Base-by-base conservation (phyloP, 2,888 invertebrate species). In the Helicoverpa assulta region DNA sequence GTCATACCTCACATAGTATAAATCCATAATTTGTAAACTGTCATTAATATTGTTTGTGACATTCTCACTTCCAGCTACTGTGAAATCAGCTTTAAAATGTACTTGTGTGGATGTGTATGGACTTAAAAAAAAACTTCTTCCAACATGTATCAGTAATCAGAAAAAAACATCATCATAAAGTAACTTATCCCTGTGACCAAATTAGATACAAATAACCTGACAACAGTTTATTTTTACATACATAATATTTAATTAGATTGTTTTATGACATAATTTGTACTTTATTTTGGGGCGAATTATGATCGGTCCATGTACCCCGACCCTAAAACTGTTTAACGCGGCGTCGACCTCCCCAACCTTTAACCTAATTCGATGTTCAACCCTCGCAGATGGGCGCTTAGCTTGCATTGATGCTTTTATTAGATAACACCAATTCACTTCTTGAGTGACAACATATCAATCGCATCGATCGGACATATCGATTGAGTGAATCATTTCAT, bases 331-430 rank as follows among this genome's bases (percentile, higher is more conserved):
- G 88, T 84, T 89, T 86, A 87, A 89, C 87, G 86, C 86, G 78
- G 71, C 79, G 83, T 82, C 87, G 86, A 90, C 88, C 90, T 90
- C 89, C 89, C 90, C 90, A 89, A 91, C 90, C 91, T 93, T 90
- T 92, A 90, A 93, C 92, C 93, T 90, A 92, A 92, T 92, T 93
- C 88, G 80, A 78, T 80, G 85, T 86, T 85, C 86, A 88, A 85
- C 90, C 91, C 92, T 91, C 89, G 81, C 88, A 88, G 87, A 88
- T 89, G 88, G 88, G 80, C 80, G 84, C 89, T 86, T 88, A 88
- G 50, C 64, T 69, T 66, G 76, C 88, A 90, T 88, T 89, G 88
- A 87, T 84, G 86, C 86, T 90, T 89, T 91, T 91, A 91, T 92
- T 90, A 84, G 86, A 89, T 91, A 88, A 90, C 80, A 85, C 81